Evolutionary conservation across 2,113 vertebrate genomes (phyloP).

Genomic region (Hyaena hyaena): DNA sequence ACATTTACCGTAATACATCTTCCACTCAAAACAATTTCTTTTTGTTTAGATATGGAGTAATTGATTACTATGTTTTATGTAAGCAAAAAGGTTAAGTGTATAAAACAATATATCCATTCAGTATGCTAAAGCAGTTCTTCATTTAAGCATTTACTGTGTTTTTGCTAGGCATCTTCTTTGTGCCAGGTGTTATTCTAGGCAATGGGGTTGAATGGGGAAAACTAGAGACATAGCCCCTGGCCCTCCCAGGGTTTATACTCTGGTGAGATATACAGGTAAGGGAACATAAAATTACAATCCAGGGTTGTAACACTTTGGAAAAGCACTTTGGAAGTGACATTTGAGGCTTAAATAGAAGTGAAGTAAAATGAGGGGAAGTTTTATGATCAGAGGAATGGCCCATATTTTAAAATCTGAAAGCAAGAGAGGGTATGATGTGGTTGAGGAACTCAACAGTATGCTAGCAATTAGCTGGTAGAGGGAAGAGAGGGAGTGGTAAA

Average conservation of each 20-base stretch:
- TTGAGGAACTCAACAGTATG: not conserved
- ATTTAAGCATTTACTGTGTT: slow-evolving; percentile 14
- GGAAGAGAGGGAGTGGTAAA: not conserved
- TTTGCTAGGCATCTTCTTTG: not conserved
- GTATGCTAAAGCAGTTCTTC: not conserved
- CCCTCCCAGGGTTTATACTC: not conserved
- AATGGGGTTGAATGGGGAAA: not conserved
- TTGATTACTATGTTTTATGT: not conserved
- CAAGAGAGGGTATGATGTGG: not conserved
- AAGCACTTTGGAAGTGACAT: not conserved
- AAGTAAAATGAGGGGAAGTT: not conserved
- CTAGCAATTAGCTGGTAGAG: not conserved
- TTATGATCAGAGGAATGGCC: not conserved
- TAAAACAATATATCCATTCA: not conserved
- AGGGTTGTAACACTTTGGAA: not conserved
- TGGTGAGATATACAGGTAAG: not conserved
- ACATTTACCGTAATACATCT: slow-evolving; percentile 11
- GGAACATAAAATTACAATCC: not conserved
- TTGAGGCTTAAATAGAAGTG: not conserved
- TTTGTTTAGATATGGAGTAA: not conserved
- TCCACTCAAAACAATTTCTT: not conserved
- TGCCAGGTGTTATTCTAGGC: not conserved
- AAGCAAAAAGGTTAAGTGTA: not conserved
- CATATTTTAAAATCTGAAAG: not conserved
- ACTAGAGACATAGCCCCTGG: not conserved